Conservation (phyloP, 2,113 vertebrate species). For the Esox niger region DNA sequence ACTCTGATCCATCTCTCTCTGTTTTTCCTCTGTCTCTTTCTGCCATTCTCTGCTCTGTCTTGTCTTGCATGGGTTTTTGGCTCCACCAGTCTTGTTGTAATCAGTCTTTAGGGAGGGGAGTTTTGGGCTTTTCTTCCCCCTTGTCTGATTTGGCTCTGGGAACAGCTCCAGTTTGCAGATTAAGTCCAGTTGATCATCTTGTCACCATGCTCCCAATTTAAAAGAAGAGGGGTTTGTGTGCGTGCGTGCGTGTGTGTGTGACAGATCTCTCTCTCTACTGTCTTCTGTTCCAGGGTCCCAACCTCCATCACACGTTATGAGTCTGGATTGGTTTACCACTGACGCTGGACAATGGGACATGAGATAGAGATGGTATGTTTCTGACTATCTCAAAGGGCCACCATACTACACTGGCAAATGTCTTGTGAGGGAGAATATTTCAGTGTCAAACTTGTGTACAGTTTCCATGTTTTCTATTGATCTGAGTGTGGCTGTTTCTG, state of each 20-base stretch:
- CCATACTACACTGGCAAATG: conserved; percentile 17
- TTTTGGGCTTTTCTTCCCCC: conserved; percentile 10
- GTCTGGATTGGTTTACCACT: conserved; percentile 46
- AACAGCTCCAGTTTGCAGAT: conserved; percentile 20
- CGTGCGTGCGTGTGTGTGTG: conserved; percentile 1
- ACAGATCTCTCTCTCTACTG: conserved; percentile 34
- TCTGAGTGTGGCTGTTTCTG: conserved; percentile 22
- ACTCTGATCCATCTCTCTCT: conserved; percentile 15
- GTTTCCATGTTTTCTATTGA: conserved; percentile 63
- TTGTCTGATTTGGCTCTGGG: conserved; percentile 21
- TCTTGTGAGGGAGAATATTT: conserved; percentile 40
- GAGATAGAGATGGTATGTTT: conserved; percentile 26
- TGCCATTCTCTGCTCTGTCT: background rate
- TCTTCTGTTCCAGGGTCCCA: conserved; percentile 43
- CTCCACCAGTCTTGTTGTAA: conserved; percentile 6
- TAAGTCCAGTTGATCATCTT: conserved; percentile 32
- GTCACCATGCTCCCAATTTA: conserved; percentile 24
- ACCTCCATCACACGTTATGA: conserved; percentile 49
- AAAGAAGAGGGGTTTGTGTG: background rate
- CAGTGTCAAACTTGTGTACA: conserved; percentile 45
- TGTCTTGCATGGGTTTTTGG: background rate
- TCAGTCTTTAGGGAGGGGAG: conserved; percentile 31
- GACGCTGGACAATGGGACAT: conserved; percentile 27
- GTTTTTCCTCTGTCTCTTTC: background rate
- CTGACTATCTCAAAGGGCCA: conserved; percentile 10